Conservation (phyloP, 1,140 invertebrate genomes). For the Sitophilus oryzae region DNA sequence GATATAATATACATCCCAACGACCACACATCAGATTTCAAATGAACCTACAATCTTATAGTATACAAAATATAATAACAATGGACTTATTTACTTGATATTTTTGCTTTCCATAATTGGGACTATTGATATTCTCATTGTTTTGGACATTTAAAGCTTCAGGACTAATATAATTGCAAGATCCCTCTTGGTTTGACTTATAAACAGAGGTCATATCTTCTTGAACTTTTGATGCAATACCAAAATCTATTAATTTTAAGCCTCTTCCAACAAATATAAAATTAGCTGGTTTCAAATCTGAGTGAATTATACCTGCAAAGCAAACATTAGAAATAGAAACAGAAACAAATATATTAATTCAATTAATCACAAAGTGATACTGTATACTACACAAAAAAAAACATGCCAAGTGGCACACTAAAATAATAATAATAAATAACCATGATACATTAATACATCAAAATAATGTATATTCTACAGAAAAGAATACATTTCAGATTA, state of each 20-base stretch:
- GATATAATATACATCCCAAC: slow-evolving; percentile 93
- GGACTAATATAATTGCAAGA: slow-evolving; percentile 97
- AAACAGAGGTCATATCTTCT: slow-evolving; percentile 82
- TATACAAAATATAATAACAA: neutral
- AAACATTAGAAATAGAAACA: too few relatives aligned
- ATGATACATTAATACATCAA: too few relatives aligned
- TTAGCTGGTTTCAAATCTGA: slow-evolving; percentile 96
- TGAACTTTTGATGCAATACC: slow-evolving; percentile 91
- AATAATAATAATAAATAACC: too few relatives aligned
- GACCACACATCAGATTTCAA: slow-evolving; percentile 97
- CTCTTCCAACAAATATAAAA: slow-evolving; percentile 82
- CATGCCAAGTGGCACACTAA: too few relatives aligned
- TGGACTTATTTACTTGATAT: slow-evolving; percentile 30
- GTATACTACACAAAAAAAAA: too few relatives aligned
- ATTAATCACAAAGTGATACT: too few relatives aligned
- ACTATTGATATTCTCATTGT: slow-evolving; percentile 44
- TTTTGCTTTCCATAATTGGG: slow-evolving; percentile 44
- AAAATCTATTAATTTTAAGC: slow-evolving; percentile 95
- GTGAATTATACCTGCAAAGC: slow-evolving; percentile 87
- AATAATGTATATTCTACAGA: too few relatives aligned
- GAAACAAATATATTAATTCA: too few relatives aligned
- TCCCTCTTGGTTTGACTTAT: slow-evolving; percentile 74
- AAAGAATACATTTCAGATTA: too few relatives aligned
- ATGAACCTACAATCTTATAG: slow-evolving; percentile 64
- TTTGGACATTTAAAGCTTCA: slow-evolving; percentile 71